phyloP scores from a whole-genome alignment of 2,113 vertebrate species.

The Spilogale gracilis region DNA sequence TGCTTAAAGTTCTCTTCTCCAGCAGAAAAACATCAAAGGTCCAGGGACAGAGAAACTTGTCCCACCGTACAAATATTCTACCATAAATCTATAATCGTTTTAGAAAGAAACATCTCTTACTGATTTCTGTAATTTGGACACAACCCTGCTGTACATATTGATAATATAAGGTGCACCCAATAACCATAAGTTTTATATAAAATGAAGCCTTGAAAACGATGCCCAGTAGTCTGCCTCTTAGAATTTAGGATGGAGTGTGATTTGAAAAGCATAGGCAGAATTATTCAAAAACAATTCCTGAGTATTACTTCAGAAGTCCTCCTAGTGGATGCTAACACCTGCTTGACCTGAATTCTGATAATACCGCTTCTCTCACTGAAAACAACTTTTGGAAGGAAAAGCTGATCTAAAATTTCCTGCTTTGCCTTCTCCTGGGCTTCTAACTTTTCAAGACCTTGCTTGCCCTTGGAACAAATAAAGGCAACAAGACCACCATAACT shows the following conservation, averaged over 20 bases:
- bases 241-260: neutral
- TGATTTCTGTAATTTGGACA: neutral
- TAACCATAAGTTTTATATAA: neutral
- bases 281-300: neutral
- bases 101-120: neutral
- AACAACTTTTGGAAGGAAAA: neutral
- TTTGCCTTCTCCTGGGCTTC: neutral
- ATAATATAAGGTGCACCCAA: neutral
- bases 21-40: neutral
- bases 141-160: neutral
- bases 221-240: neutral
- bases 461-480: neutral
- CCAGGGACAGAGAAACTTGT: neutral
- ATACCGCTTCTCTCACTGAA: constrained; percentile 3
- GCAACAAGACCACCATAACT: neutral
- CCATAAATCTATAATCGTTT: neutral
- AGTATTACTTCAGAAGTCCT: constrained; percentile 26
- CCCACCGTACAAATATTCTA: neutral
- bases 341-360: neutral
- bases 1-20: neutral
- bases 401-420: neutral
- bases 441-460: neutral
- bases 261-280: constrained; percentile 35
- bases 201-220: neutral
- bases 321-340: neutral